Percentiles rank a stretch among this genome's conserved stretches.
These are phyloP conservation scores for Narcine bancroftii DNA, from an alignment of 2,113 vertebrate genomes.

Conservation along the genomic window DNA sequence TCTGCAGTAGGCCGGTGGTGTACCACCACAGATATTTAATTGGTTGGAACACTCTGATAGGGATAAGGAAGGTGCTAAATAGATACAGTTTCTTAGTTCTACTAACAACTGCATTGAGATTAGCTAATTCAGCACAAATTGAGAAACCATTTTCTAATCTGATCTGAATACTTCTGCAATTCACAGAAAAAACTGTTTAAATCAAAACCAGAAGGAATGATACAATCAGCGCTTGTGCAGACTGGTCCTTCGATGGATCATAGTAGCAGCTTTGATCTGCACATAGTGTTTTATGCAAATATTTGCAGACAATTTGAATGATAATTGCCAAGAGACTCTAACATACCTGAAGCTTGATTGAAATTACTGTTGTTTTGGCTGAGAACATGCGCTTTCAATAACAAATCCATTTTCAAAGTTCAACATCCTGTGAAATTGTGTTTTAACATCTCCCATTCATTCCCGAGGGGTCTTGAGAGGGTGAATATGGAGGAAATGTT, in stretches of 20 bases:
- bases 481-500: too few relatives aligned
- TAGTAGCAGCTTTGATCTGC: background rate
- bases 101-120: too few relatives aligned
- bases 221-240: background rate
- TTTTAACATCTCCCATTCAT: background rate
- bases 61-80: too few relatives aligned
- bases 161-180: background rate
- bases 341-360: background rate
- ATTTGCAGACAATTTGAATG: background rate
- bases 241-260: background rate
- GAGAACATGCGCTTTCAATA: background rate
- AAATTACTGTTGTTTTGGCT: background rate
- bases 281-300: background rate
- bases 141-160: background rate
- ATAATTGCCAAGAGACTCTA: background rate
- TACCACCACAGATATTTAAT: too few relatives aligned
- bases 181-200: background rate
- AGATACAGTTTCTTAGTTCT: too few relatives aligned
- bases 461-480: too few relatives aligned
- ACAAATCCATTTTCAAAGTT: background rate
- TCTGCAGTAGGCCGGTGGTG: too few relatives aligned
- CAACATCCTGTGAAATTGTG: background rate
- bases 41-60: too few relatives aligned
- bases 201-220: background rate
- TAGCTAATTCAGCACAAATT: background rate